Evolutionary conservation across 2,113 vertebrate genomes (phyloP).

Genomic region (Zingel zingel): DNA sequence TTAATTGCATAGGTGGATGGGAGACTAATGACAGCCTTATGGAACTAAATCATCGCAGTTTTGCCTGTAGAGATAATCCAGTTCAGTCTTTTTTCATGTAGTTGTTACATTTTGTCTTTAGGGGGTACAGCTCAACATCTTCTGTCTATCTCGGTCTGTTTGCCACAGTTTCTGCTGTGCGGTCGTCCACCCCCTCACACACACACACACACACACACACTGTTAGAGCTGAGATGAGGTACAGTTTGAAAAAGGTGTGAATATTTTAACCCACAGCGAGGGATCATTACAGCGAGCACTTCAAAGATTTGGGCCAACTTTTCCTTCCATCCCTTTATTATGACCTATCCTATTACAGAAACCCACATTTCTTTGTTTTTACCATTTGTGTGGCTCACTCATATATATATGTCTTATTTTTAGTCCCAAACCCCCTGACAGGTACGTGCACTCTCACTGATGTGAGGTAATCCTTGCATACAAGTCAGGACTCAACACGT

Average conservation of each 20-base stretch:
- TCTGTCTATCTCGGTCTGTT: constrained; percentile 41
- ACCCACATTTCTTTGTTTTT: constrained; percentile 19
- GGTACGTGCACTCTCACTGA: neutral
- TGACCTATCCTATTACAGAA: neutral
- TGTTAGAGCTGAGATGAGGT: constrained; percentile 51
- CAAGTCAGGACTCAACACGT: neutral
- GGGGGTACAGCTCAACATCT: constrained; percentile 65
- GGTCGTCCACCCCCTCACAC: constrained; percentile 37
- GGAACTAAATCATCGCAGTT: constrained; percentile 55
- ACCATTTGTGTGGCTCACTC: neutral
- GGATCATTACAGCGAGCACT: constrained; percentile 55
- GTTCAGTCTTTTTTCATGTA: constrained; percentile 46
- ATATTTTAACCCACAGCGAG: constrained; percentile 59
- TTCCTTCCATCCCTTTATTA: constrained; percentile 21
- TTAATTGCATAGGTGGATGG: constrained; percentile 68
- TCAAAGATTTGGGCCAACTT: constrained; percentile 32
- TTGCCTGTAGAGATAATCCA: constrained; percentile 54
- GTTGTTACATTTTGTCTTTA: constrained; percentile 64
- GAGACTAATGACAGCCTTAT: constrained; percentile 56
- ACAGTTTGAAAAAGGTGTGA: constrained; percentile 62
- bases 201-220: constrained; percentile 1
- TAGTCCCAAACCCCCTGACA: neutral
- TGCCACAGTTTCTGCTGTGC: constrained; percentile 15
- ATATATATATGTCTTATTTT: neutral
- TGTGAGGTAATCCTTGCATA: neutral